Evolutionary conservation across 2,797 vertebrate genomes (phyloP).

Genomic region (Pelodytes ibericus): DNA sequence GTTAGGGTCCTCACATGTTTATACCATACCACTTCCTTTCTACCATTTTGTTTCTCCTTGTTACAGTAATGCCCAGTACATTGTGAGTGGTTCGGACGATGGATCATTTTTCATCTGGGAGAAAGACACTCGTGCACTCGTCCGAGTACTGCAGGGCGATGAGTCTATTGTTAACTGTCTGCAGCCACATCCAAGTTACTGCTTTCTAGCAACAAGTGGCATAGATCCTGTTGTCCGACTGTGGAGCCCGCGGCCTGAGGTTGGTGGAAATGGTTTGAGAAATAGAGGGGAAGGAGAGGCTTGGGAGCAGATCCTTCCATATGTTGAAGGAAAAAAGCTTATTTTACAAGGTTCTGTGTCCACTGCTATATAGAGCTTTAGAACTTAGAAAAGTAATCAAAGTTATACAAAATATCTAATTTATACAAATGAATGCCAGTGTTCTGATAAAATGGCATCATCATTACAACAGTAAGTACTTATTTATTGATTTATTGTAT

Average conservation of each 20-base stretch:
- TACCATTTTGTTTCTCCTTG: neutral
- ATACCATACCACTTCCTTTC: neutral
- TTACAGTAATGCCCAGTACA: constrained; percentile 94
- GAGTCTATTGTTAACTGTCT: constrained; percentile 98
- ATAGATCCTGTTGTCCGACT: constrained; percentile 96
- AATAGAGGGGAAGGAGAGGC: too few relatives aligned
- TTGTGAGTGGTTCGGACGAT: constrained; percentile 95
- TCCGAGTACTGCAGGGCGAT: constrained; percentile 94
- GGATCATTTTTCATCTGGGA: constrained; percentile 99
- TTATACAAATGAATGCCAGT: too few relatives aligned
- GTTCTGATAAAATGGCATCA: too few relatives aligned
- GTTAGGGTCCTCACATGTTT: too few relatives aligned
- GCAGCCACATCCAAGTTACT: constrained; percentile 96
- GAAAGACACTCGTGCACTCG: constrained; percentile 95
- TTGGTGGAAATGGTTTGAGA: constrained; percentile 58
- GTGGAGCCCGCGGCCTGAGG: constrained; percentile 96
- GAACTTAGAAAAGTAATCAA: too few relatives aligned
- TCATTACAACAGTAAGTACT: too few relatives aligned
- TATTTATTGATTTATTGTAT: too few relatives aligned
- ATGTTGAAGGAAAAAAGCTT: too few relatives aligned
- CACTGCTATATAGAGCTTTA: too few relatives aligned
- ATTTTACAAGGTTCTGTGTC: too few relatives aligned
- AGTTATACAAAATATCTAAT: too few relatives aligned
- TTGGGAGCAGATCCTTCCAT: too few relatives aligned
- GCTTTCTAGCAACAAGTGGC: constrained; percentile 96